phyloP scores from a whole-genome alignment of 2,888 invertebrate genomes.

The Actias luna region DNA sequence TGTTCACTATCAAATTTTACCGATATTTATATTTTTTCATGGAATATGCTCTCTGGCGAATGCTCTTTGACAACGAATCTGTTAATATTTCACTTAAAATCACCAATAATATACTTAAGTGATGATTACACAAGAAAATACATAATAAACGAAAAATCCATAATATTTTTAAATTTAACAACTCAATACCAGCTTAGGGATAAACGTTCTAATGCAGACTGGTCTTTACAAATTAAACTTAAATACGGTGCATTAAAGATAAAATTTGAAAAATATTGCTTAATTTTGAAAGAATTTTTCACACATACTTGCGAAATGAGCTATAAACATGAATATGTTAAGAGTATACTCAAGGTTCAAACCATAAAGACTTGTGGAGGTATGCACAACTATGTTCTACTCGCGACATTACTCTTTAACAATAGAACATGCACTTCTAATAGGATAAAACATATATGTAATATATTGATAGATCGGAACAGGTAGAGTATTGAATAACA shows the following conservation, averaged over 20 bases:
- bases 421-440: background rate
- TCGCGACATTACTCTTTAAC: background rate
- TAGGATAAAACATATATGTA: background rate
- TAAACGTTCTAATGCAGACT: background rate
- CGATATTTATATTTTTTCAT: too few relatives aligned
- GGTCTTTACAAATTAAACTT: slow-evolving; percentile 12
- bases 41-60: background rate
- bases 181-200: slow-evolving; percentile 24
- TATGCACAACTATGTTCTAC: background rate
- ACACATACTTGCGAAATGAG: slow-evolving; percentile 35
- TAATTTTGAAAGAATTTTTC: slow-evolving; percentile 31
- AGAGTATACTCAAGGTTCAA: slow-evolving; percentile 17
- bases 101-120: background rate
- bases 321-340: slow-evolving; percentile 23
- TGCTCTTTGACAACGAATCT: background rate
- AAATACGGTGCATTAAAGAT: background rate
- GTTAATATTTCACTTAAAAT: background rate
- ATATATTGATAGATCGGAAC: too few relatives aligned
- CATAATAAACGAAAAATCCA: slow-evolving; percentile 17
- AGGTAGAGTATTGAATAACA: too few relatives aligned
- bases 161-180: slow-evolving; percentile 28
- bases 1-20: too few relatives aligned
- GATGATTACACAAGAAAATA: slow-evolving; percentile 7
- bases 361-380: background rate
- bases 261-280: slow-evolving; percentile 3